Base-by-base conservation (phyloP, 2,888 invertebrate species). In the Leptinotarsa peninsularis region DNA sequence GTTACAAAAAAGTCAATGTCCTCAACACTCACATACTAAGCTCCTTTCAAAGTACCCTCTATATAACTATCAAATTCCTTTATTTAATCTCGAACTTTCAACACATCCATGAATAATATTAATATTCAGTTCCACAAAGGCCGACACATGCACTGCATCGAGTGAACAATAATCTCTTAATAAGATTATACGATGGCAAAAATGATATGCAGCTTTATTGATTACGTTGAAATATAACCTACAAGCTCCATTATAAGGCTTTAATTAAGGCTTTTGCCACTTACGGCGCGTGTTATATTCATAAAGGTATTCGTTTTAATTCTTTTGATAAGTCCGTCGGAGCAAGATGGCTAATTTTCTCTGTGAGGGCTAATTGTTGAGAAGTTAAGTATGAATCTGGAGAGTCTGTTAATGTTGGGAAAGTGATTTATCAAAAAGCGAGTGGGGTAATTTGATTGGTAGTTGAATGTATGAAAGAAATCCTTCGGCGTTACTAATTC, bases 401-500 rank as follows among this genome's bases (percentile, higher is more conserved):
- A 18, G 13, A 63, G 50, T 27, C 60, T 63, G 71, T 54, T 68
- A 70, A 49, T 58, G 52, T 17, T 23, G 33, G 23, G 15, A 23
- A 66, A 67, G 23, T 73, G 63, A 81, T 81, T 79, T 79, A 78
- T 82, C 79, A 81, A 78, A 75, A 78, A 75, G 66, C 74, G 75
- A 76, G 60, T 76, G 76, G 78, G 79, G 77, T 78, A 79, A 79
- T 79, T 78, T 78, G 79, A 81, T 80, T 80, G 74, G 72, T 67
- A 72, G 71, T 74, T 54, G 54, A 80, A 77, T 77, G 74, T 74
- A 79, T 78, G 77, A 75, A 78, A 73, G 77, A 76, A 79, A 79
- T 81, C 78, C 76, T 78, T 63, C 27, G 71, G 83, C 83, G 80
- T 83, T 75, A 76, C 81, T 83, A 83, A 84, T 84, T 78, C 79